A percentile compares a stretch with the other conserved stretches of the same genome.
Evolutionary conservation across 2,113 vertebrate species (phyloP).

Genomic region (Harpagus bidentatus): DNA sequence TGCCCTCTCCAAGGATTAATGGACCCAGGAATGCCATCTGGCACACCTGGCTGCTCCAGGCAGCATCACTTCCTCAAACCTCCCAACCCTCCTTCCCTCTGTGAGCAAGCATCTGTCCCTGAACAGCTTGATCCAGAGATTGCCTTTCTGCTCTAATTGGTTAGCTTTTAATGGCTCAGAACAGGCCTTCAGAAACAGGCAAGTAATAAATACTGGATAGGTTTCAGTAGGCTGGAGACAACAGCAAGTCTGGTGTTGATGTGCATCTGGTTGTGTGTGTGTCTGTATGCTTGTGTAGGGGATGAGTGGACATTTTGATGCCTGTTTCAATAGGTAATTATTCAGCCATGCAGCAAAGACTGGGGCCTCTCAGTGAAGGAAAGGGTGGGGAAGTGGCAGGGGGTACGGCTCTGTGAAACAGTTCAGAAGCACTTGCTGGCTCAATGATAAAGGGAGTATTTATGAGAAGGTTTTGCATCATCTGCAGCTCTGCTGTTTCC

Average conservation of each 20-base stretch:
- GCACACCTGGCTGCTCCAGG: neutral
- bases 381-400: neutral
- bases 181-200: neutral
- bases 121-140: neutral
- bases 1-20: neutral
- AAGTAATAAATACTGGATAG: neutral
- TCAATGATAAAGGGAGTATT: neutral
- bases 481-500: constrained; percentile 34
- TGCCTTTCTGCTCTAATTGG: neutral
- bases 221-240: neutral
- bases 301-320: neutral
- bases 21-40: neutral
- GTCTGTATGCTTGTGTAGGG: neutral
- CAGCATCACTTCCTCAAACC: neutral
- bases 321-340: neutral
- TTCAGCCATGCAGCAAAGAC: neutral
- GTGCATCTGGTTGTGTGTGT: neutral
- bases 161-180: neutral
- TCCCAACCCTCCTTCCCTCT: neutral
- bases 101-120: neutral
- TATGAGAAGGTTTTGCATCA: constrained; percentile 26
- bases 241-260: neutral
- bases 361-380: neutral
- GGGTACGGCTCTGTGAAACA: neutral
- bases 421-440: neutral